Evolutionary conservation across 2,113 vertebrate species (phyloP).

Genomic region (Ochotona princeps): DNA sequence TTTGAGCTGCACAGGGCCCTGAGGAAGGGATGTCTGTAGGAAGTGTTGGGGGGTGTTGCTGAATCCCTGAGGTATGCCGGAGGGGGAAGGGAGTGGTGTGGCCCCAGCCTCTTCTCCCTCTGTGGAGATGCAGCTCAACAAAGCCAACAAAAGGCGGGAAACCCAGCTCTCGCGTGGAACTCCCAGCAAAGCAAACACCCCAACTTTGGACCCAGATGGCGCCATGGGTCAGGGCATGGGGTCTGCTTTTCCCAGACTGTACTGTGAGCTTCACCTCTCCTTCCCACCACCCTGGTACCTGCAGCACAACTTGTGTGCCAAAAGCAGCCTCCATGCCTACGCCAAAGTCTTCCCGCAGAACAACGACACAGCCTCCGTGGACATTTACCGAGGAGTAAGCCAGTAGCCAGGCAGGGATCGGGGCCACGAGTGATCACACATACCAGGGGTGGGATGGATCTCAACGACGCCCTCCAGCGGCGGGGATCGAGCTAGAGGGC

Average conservation of each 20-base stretch:
- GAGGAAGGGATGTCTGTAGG: too few species aligned
- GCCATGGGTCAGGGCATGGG: neutral
- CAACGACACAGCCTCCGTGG: conserved; percentile 83
- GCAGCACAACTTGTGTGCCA: conserved; percentile 85
- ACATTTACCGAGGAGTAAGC: conserved; percentile 90
- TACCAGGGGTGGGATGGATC: conserved; percentile 88
- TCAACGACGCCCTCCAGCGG: conserved; percentile 26
- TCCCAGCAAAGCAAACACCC: neutral
- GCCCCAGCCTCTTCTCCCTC: neutral
- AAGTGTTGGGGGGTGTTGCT: too few species aligned
- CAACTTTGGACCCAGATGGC: neutral
- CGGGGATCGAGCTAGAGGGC: neutral
- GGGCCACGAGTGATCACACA: neutral
- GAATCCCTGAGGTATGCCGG: too few species aligned
- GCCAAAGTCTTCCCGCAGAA: conserved; percentile 84
- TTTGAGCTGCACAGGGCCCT: too few species aligned
- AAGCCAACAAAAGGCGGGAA: neutral
- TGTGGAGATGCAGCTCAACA: neutral
- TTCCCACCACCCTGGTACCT: neutral
- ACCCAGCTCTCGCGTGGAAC: neutral
- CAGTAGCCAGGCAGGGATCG: neutral
- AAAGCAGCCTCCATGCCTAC: conserved; percentile 85
- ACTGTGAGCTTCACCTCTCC: neutral
- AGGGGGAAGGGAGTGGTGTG: too few species aligned
- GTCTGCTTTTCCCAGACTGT: neutral